These are phyloP conservation scores for Nothobranchius kuhntae DNA, from an alignment of 2,113 vertebrate genomes.

Conservation along the genomic window DNA sequence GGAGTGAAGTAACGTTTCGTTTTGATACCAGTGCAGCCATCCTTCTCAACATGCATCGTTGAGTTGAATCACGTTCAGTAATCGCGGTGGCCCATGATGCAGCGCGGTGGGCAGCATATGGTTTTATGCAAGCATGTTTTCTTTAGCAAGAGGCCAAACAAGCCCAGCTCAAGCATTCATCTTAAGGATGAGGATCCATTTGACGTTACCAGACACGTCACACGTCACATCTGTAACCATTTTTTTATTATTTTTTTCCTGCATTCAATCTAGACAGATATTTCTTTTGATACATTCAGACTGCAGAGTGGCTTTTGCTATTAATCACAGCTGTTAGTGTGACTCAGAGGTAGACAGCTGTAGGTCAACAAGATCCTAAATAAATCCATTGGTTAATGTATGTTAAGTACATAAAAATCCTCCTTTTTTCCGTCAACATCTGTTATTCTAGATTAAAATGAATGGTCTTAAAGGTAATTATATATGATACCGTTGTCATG, in stretches of 20 bases:
- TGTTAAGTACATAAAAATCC: conserved; percentile 34
- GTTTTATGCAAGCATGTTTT: neutral
- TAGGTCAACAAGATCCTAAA: conserved; percentile 27
- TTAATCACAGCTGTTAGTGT: conserved; percentile 16
- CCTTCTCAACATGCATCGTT: too few species aligned
- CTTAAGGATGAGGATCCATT: conserved; percentile 58
- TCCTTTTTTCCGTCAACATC: conserved; percentile 11
- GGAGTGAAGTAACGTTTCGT: too few species aligned
- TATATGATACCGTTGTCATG: neutral
- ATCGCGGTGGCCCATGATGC: too few species aligned
- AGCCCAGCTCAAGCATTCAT: conserved; percentile 41
- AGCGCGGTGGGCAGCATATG: too few species aligned
- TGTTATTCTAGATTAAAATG: conserved; percentile 24
- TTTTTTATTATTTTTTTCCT: conserved; percentile 60
- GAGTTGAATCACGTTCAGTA: too few species aligned
- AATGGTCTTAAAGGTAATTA: conserved; percentile 30
- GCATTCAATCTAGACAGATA: conserved; percentile 37
- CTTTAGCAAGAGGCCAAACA: conserved; percentile 33
- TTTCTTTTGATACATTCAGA: conserved; percentile 16
- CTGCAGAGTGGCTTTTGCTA: conserved; percentile 12
- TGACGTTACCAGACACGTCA: conserved; percentile 53
- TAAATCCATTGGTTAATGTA: conserved; percentile 18
- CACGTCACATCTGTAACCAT: conserved; percentile 57
- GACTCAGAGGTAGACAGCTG: conserved; percentile 21
- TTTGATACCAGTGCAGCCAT: too few species aligned